Conservation (phyloP, 2,888 invertebrate genomes). For the Apotomis betuletana region DNA sequence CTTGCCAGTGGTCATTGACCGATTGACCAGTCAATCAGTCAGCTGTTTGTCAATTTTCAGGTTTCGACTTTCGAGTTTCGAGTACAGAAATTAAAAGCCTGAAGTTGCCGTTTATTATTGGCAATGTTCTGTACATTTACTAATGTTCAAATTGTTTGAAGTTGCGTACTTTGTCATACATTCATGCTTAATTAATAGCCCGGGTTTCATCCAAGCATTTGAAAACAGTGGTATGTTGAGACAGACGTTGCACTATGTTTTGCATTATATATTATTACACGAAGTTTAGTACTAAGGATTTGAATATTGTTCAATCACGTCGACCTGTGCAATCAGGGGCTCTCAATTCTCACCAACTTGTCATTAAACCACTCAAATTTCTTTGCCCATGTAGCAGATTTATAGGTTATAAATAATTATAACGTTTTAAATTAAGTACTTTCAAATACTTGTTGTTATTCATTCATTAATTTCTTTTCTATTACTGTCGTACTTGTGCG, state of each 20-base stretch:
- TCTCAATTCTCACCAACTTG: neutral
- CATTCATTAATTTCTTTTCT: too few relatives aligned
- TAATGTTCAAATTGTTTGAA: neutral
- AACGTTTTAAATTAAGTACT: too few relatives aligned
- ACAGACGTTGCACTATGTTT: neutral
- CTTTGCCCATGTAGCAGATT: too few relatives aligned
- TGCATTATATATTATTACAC: neutral
- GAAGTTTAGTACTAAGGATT: neutral
- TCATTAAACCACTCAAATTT: too few relatives aligned
- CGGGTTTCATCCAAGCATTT: neutral
- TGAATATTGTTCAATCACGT: neutral
- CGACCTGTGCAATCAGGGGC: too few relatives aligned
- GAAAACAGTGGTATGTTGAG: conserved; percentile 14
- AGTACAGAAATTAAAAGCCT: conserved; percentile 1
- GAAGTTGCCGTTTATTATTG: neutral
- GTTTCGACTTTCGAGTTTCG: neutral
- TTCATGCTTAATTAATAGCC: neutral
- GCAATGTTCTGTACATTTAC: neutral
- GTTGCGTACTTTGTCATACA: neutral
- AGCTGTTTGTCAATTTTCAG: conserved; percentile 30
- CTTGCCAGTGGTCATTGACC: conserved; percentile 1
- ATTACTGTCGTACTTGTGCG: too few relatives aligned
- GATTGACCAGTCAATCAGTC: neutral
- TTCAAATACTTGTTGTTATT: too few relatives aligned
- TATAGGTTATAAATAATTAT: conserved; percentile 16